A percentile compares a stretch with the other conserved stretches of the same genome.
These are phyloP conservation scores for Cebus imitator DNA, from an alignment of 2,113 vertebrate genomes.

Conservation along the genomic window DNA sequence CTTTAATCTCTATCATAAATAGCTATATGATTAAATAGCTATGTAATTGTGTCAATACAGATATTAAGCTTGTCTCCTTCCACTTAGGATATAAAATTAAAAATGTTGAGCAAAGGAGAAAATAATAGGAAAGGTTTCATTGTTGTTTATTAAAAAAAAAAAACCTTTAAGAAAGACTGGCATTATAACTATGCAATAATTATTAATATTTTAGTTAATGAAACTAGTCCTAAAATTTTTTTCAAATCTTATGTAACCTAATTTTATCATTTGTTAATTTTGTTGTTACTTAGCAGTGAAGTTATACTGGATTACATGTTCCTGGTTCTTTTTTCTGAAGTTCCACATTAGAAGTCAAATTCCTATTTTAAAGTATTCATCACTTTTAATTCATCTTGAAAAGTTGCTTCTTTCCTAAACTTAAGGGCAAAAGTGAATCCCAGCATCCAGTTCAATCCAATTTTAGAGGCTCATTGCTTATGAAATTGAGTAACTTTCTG, in stretches of 20 bases:
- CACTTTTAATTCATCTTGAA: neutral
- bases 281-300: conserved; percentile 64
- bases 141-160: conserved; percentile 63
- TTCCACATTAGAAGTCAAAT: neutral
- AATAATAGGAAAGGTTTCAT: conserved; percentile 81
- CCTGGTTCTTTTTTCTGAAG: neutral
- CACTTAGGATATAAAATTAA: conserved; percentile 75
- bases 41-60: conserved; percentile 75
- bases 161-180: conserved; percentile 77
- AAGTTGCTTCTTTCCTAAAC: neutral
- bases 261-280: conserved; percentile 75
- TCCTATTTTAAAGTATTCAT: neutral
- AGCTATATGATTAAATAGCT: conserved; percentile 72
- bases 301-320: conserved; percentile 56
- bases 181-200: conserved; percentile 79
- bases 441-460: too few relatives aligned
- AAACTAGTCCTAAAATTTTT: neutral
- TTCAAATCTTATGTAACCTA: neutral
- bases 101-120: conserved; percentile 45
- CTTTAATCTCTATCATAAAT: conserved; percentile 72
- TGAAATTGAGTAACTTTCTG: neutral
- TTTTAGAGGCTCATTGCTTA: neutral
- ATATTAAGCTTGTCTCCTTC: conserved; percentile 73
- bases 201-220: conserved; percentile 74
- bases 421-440: neutral